Percentiles rank a stretch among this genome's conserved stretches.
These are phyloP conservation scores for Neodon shergylaensis DNA, from an alignment of 2,113 vertebrate species.

Conservation along the genomic window DNA sequence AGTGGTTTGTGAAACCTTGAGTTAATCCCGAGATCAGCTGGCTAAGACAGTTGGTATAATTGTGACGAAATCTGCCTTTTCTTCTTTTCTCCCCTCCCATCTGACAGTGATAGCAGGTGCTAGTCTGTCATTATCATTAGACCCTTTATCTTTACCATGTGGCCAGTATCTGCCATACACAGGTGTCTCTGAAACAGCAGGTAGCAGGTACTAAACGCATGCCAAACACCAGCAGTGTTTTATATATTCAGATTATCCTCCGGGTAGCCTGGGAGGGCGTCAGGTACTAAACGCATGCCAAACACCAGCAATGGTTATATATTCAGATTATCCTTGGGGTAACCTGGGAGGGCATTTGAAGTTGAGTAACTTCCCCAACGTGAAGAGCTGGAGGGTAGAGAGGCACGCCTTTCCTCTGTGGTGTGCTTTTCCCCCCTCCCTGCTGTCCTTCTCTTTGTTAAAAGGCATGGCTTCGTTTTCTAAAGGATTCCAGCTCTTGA, in stretches of 20 bases:
- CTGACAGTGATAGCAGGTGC: not conserved
- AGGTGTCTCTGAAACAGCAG: not conserved
- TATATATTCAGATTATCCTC: not conserved
- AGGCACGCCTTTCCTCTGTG: not conserved
- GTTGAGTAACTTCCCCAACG: not conserved
- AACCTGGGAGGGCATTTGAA: not conserved
- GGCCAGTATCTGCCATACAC: not conserved
- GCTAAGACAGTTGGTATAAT: not conserved
- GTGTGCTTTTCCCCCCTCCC: rapidly evolving
- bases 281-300: not conserved
- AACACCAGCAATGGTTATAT: not conserved
- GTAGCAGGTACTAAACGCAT: not conserved
- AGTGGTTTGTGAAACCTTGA: not conserved
- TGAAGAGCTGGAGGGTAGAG: not conserved
- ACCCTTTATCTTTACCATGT: not conserved
- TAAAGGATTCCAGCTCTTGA: not conserved
- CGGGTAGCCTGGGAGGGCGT: not conserved
- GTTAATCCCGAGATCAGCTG: not conserved
- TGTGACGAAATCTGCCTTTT: not conserved
- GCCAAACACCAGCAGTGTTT: not conserved
- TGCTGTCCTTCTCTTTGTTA: not conserved
- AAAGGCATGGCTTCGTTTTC: not conserved
- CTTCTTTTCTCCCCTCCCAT: not conserved
- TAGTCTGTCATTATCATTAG: not conserved
- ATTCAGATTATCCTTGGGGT: not conserved